Base-by-base conservation (phyloP, 2,113 vertebrate genomes). In the Chelonoidis abingdonii region DNA sequence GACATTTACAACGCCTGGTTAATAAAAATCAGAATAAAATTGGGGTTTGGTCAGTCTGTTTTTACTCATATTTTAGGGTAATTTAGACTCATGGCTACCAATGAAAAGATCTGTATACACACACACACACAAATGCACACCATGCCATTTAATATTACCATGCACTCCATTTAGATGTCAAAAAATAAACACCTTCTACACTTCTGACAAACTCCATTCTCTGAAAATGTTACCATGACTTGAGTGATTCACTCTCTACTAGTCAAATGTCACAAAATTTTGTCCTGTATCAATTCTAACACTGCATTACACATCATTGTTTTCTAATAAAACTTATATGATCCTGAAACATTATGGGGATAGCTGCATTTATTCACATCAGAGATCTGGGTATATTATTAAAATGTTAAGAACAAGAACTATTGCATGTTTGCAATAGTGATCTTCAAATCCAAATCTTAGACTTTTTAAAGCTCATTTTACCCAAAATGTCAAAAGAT, bases 1-100 rank as follows among this genome's bases (percentile, higher is more conserved):
- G 86, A 93, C 92, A 91, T 89, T 86, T 95, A 94, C 17, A 69
- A 92, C 96, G 97, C 96, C 96, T 97, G 96, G 92, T 95, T 93
- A 93, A 97, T 96, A 97, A 97, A 97, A 95, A 59, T 93, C 92
- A 96, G 93, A 96, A 92, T 93, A 95, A 95, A 96, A 92, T 92
- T 93, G 95, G 50, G 44, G 88, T 92, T 86, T 38, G 87, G 92
- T 91, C 93, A 95, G 93, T 93, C 86, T 86, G 93, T 94, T 94
- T 93, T 72, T 95, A 95, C 91, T 96, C 88, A 89, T 89, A 92
- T 94, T 96, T 95, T 92, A 95, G 94, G 93, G 88, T 91, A 80
- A 76, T 95, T 85, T 95, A 90, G 93, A 84, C 93, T 92, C 87
- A 92, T 83, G 86, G 29, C 44, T 38, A 24, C 57, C 79, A 85